Percentiles rank a stretch among this genome's conserved stretches.
Evolutionary conservation across 2,888 invertebrate genomes (phyloP).

Genomic region (Eucriotettix oculatus): DNA sequence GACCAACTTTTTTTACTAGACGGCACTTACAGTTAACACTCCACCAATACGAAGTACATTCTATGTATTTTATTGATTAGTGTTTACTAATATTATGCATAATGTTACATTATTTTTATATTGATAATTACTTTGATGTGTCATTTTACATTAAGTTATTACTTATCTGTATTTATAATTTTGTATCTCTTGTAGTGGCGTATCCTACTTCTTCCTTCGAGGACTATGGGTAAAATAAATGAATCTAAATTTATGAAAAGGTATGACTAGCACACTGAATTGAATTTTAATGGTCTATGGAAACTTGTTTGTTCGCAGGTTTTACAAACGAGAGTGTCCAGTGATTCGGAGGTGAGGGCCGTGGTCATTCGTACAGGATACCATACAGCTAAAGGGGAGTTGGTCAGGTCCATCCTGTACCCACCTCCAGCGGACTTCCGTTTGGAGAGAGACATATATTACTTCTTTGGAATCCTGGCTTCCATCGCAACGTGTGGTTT

Average conservation of each 20-base stretch:
- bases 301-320: not conserved
- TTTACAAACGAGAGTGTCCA: conserved; percentile 4
- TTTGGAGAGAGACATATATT: conserved; percentile 32
- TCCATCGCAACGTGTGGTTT: conserved; percentile 33
- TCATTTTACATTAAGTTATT: no score
- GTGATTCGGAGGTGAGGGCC: conserved; percentile 14
- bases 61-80: no score
- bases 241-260: not conserved
- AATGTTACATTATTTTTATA: no score
- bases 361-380: conserved; percentile 26
- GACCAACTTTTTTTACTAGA: no score
- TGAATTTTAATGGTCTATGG: not conserved
- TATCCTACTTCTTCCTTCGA: no score
- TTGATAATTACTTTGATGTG: no score
- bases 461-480: conserved; percentile 31
- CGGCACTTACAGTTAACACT: no score
- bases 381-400: conserved; percentile 31
- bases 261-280: not conserved
- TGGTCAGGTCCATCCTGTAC: conserved; percentile 36
- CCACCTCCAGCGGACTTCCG: conserved; percentile 38
- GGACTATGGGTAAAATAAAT: no score
- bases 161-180: no score
- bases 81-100: no score
- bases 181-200: no score
- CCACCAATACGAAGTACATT: no score